Base-by-base conservation (phyloP, 2,888 invertebrate genomes). In the Tethea ocularis region DNA sequence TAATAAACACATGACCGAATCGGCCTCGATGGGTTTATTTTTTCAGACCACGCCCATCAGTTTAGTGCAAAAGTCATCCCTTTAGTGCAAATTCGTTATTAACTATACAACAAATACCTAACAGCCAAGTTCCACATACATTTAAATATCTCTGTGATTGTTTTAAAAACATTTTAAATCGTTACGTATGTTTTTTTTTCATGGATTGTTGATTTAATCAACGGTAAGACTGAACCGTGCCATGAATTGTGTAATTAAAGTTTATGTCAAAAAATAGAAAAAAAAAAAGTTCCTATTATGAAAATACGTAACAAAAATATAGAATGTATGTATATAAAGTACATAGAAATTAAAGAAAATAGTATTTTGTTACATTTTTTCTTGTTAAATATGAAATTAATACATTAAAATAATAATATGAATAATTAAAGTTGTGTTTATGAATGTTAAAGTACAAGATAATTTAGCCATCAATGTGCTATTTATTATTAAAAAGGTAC, bases 161-260 rank as follows among this genome's bases (percentile, higher is more conserved):
- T 59, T 56, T 56, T 5, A 60, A 52, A 56, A 60, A 41, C 20
- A n/a, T n/a, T 56, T 60, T 54, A 24, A 38, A 53, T 29, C 22
- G 22, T 29, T 53, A 24, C 5, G 17, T 20, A 56, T 80, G 76
- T 77, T 60, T 52, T 66, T n/a, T 77, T 78, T 78, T 78, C 78
- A 80, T 75, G 51, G 46, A 23, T 20, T 52, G 33, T 41, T 56
- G 52, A 51, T 58, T 56, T 52, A 51, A 64, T 59, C 56, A 55
- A 63, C 24, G 22, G 38, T 56, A 56, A 59, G 59, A 59, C 59
- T 59, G 59, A 59, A 17, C 22, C 24, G 59, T 59, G 59, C 59
- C 59, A 59, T 59, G 38, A 52, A 26, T 26, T 52, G 11, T 51
- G 51, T 51, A 8, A 23, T 52, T 23, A 26, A 52, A 52, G 26